Base-by-base conservation (phyloP, 2,113 vertebrate species). In the Myrmophylax atrothorax region DNA sequence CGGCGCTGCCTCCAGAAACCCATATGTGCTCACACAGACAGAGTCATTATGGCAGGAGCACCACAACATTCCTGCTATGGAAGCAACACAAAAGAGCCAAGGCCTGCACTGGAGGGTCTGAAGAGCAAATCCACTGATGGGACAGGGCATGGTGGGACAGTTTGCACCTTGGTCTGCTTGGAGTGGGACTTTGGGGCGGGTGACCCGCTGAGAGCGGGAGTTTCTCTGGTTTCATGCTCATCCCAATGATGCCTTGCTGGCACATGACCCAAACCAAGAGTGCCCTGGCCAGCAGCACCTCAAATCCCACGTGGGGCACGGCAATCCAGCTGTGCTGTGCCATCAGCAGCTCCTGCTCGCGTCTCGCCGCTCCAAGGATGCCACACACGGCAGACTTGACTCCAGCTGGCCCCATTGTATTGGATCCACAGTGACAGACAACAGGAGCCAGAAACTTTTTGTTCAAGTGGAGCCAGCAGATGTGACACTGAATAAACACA, bases 341-440 rank as follows among this genome's bases (percentile, higher is more conserved):
- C 83, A 44, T 2, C 87, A 31, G 59, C 44, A 5, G 6, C 2
- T 10, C 4, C 35, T 2, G 1, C 22, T 63, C 52, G 2, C 7
- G 63, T 66, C n/a, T 89, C 80, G 1, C 83, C 37, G 4, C 64
- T 70, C 90, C 26, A 4, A 0, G 64, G 87, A 83, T 93, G 75
- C 50, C 90, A 56, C 91, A 35, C 29, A 80, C 10, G 35, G 85
- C 96, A 96, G 96, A 95, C 92, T 70, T 63, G 93, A 75, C 95
- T 96, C 95, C 96, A 96, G 94, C 93, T 96, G 95, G 95, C 94
- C 94, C 96, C 67, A 97, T 96, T 92, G 96, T 96, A 94, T 96
- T 78, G 93, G 94, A 80, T 94, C 93, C 79, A 83, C 93, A 91
- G 87, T 7, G 93, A 96, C 82, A 96, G 94, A 96, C 94, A 94